Evolutionary conservation across 2,888 invertebrate genomes (phyloP), one percentile per base, ranked within the genome.

Genomic region (Beris morrisii): DNA sequence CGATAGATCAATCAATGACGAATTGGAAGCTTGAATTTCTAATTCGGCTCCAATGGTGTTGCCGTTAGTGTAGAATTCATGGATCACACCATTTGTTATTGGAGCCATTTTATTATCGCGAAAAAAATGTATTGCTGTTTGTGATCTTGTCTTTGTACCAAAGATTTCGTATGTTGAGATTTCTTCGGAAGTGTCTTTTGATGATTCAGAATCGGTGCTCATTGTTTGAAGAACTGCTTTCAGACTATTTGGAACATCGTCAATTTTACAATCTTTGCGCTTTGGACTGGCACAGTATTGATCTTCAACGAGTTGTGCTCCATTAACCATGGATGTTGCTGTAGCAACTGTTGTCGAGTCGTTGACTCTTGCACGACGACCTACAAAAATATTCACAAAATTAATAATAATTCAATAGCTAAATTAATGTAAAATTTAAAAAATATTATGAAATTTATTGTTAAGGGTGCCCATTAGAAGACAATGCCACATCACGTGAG

Each of bases 221-320:
- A 64, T 55, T 6, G 44, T 46, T 56, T 64, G 55, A 13, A 64
- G 44, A 6, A 53, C 64, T 2, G 64, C 38, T 11, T 65, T 57
- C 5, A 57, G 13, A 28, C 44, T 57, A n/a, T 22, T 32, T 0
- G 28, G 67, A n/a, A 65, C 70, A 48, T 73, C 74, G 70, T 78
- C 80, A 11, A 81, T 72, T 72, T 77, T 79, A 68, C 79, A 79
- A 70, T 81, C 81, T 76, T 81, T 81, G 69, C 81, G 76, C 69
- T 81, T 81, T 12, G 81, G 81, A 69, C 81, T 81, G 32, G 80
- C 78, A 74, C 70, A 72, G 64, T 78, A 75, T 72, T 77, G 79
- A 71, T 81, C 81, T 43, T 81, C 81, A 64, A 32, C 45, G 1
- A 69, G 28, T 12, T 22, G 30, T 13, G 45, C 13, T 15, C 30